A percentile compares a stretch with the other conserved stretches of the same genome.
Evolutionary conservation across 2,888 invertebrate genomes (phyloP).

Genomic region (Chesias legatella): DNA sequence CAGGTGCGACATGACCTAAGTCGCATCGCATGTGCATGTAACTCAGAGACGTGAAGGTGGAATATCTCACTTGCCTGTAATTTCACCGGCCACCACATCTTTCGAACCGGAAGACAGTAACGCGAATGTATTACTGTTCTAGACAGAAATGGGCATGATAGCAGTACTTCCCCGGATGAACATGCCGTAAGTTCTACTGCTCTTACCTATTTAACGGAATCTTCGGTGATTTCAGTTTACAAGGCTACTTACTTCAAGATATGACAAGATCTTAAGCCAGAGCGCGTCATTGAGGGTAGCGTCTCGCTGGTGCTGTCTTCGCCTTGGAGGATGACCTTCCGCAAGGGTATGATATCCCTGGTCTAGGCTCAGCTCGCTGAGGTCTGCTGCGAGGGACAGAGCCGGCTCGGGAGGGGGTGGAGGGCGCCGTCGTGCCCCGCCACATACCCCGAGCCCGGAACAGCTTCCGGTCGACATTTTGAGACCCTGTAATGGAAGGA

Average conservation of each 20-base stretch:
- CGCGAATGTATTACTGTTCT: too few relatives aligned
- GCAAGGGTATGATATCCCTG: conserved; percentile 91
- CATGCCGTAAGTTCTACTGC: too few relatives aligned
- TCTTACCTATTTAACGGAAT: too few relatives aligned
- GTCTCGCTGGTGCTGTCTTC: conserved; percentile 47
- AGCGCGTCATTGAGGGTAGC: conserved; percentile 65
- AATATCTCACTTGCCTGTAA: too few relatives aligned
- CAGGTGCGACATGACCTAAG: too few relatives aligned
- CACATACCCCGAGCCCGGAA: conserved; percentile 65
- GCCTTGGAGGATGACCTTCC: conserved; percentile 80
- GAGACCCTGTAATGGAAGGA: conserved; percentile 44
- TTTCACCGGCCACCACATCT: too few relatives aligned
- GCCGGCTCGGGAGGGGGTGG: conserved; percentile 72
- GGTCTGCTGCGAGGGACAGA: conserved; percentile 66
- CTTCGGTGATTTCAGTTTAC: too few relatives aligned
- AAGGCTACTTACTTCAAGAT: conserved; percentile 53
- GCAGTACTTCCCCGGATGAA: too few relatives aligned
- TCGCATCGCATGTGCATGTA: too few relatives aligned
- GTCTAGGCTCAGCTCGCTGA: conserved; percentile 84
- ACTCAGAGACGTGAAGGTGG: too few relatives aligned
- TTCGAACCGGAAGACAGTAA: too few relatives aligned
- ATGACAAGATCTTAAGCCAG: conserved; percentile 66
- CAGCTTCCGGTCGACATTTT: conserved; percentile 68
- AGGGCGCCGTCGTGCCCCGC: conserved; percentile 65
- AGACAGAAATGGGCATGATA: too few relatives aligned